phyloP scores from a whole-genome alignment of 2,888 invertebrate species.

The Danaus chrysippus region DNA sequence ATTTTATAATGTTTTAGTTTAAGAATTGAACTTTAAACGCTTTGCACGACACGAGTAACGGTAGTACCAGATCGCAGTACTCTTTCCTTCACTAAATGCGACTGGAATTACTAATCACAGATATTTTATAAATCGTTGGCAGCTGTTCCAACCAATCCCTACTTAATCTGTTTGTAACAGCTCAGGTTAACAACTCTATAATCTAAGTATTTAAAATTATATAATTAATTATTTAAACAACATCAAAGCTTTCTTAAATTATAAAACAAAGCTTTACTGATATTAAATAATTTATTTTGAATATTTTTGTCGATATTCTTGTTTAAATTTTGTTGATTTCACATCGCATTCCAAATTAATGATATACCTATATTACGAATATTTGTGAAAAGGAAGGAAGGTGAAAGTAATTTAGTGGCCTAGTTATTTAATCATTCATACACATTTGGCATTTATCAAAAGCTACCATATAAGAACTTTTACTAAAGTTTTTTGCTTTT shows the following conservation, averaged over 20 bases:
- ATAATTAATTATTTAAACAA: no score
- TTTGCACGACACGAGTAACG: constrained; percentile 25
- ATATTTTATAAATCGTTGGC: constrained; percentile 12
- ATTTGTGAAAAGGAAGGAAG: constrained; percentile 34
- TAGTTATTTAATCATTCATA: constrained; percentile 24
- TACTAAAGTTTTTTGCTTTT: no score
- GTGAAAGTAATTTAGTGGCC: constrained; percentile 35
- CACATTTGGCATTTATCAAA: constrained; percentile 20
- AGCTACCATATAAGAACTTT: background rate
- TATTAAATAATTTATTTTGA: background rate
- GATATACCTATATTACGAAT: constrained; percentile 21
- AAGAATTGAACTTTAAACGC: constrained; percentile 14
- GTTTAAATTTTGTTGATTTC: background rate
- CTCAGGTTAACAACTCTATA: no score
- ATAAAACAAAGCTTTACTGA: no score
- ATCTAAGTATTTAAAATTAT: no score
- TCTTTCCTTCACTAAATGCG: constrained; percentile 29
- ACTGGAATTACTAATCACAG: constrained; percentile 23
- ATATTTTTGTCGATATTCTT: background rate
- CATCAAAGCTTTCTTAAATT: no score
- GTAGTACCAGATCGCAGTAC: constrained; percentile 20
- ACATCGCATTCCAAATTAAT: constrained; percentile 8
- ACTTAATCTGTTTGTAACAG: constrained; percentile 3
- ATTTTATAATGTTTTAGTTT: background rate
- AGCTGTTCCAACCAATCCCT: background rate